Conservation (phyloP, 2,888 invertebrate species). For the Plagodis pulveraria region DNA sequence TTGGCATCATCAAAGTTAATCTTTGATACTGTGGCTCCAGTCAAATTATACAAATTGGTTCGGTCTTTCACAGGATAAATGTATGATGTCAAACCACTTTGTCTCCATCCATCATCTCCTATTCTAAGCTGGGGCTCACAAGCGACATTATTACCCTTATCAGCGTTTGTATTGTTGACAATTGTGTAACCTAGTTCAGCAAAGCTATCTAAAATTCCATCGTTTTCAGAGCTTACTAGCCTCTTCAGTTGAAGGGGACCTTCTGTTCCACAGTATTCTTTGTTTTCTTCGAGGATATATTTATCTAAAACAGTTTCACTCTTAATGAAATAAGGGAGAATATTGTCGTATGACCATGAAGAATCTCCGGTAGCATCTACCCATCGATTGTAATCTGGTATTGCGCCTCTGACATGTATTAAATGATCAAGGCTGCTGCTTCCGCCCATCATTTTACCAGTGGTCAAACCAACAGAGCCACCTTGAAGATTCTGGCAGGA, state of each 20-base stretch:
- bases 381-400: slow-evolving; percentile 50
- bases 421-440: slow-evolving; percentile 46
- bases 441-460: slow-evolving; percentile 60
- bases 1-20: slow-evolving; percentile 46
- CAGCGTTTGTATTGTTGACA: slow-evolving; percentile 40
- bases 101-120: slow-evolving; percentile 18
- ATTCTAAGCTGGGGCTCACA: slow-evolving; percentile 39
- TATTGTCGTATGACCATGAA: slow-evolving; percentile 44
- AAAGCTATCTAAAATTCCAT: slow-evolving; percentile 36
- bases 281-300: slow-evolving; percentile 29
- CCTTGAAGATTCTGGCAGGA: slow-evolving; percentile 39
- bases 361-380: slow-evolving; percentile 39
- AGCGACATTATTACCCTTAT: slow-evolving; percentile 31
- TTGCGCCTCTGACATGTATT: slow-evolving; percentile 44
- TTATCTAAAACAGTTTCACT: slow-evolving; percentile 47
- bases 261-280: slow-evolving; percentile 38
- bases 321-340: slow-evolving; percentile 49
- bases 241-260: slow-evolving; percentile 44
- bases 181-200: slow-evolving; percentile 37
- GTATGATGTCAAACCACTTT: slow-evolving; percentile 43
- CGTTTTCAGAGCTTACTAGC: slow-evolving; percentile 14
- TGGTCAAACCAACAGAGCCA: slow-evolving; percentile 34
- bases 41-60: slow-evolving; percentile 44
- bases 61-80: slow-evolving; percentile 36
- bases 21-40: slow-evolving; percentile 42